Evolutionary conservation across 2,797 vertebrate species (phyloP).

Genomic region (Pampus argenteus): DNA sequence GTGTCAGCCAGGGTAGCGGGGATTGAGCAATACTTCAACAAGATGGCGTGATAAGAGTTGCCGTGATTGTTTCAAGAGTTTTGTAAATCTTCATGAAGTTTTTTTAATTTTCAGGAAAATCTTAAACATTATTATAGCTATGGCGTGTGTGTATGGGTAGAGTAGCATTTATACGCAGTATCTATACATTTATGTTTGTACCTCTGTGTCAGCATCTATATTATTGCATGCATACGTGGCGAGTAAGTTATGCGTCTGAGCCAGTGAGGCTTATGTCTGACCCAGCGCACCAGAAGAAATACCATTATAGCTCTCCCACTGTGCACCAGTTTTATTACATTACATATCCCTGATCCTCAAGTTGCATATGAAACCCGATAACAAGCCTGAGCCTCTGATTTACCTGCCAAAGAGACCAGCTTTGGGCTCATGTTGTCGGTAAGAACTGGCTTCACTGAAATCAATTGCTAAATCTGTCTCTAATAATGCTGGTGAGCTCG

Average conservation of each 20-base stretch:
- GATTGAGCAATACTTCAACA: constrained; percentile 62
- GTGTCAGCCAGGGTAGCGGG: constrained; percentile 31
- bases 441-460: constrained; percentile 47
- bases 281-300: constrained; percentile 72
- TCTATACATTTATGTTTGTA: constrained; percentile 2
- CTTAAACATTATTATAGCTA: constrained; percentile 4
- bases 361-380: constrained; percentile 79
- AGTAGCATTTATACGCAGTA: neutral
- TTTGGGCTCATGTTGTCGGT: constrained; percentile 43
- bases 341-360: constrained; percentile 69
- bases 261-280: constrained; percentile 40
- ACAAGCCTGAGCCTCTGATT: constrained; percentile 74
- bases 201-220: constrained; percentile 9
- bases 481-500: constrained; percentile 38
- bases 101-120: constrained; percentile 1
- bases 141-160: neutral
- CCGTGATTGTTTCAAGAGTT: constrained; percentile 55
- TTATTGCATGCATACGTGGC: constrained; percentile 44
- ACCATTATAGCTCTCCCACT: constrained; percentile 57
- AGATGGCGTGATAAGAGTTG: constrained; percentile 45
- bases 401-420: constrained; percentile 57
- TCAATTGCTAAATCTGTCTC: constrained; percentile 59
- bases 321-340: constrained; percentile 74
- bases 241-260: constrained; percentile 64
- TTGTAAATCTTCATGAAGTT: constrained; percentile 48